phyloP scores from a whole-genome alignment of 2,888 invertebrate genomes.

The Lasioglossum pauxillum region DNA sequence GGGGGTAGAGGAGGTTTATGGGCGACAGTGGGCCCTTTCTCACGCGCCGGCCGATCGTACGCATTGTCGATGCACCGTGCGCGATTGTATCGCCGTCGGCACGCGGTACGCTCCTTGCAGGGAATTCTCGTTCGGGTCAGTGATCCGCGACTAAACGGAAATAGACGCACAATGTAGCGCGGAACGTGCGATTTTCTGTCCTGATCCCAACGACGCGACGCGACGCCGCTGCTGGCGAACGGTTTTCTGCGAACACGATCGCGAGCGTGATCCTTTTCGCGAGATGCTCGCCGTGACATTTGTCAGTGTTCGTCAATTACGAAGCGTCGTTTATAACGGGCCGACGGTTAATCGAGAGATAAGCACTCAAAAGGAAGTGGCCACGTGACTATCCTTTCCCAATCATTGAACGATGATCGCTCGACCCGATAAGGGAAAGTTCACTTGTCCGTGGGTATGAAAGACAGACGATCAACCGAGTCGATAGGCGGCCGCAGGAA shows the following conservation, averaged over 20 bases:
- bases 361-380: conserved; percentile 65
- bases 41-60: conserved; percentile 62
- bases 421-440: conserved; percentile 71
- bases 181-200: background rate
- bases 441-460: conserved; percentile 68
- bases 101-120: conserved; percentile 29
- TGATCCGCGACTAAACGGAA: conserved; percentile 47
- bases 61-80: conserved; percentile 54
- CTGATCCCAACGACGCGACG: background rate
- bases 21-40: conserved; percentile 70
- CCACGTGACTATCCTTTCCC: conserved; percentile 69
- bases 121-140: conserved; percentile 44
- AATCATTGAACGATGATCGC: conserved; percentile 68
- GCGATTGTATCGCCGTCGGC: conserved; percentile 52
- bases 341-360: conserved; percentile 49
- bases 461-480: conserved; percentile 64
- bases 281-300: conserved; percentile 10
- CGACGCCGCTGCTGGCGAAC: background rate
- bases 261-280: background rate
- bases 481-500: conserved; percentile 64
- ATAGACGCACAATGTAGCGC: conserved; percentile 21
- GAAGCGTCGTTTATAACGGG: conserved; percentile 54
- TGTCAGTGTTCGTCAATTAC: conserved; percentile 36
- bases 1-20: conserved; percentile 64
- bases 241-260: background rate